These are phyloP conservation scores for Sapajus apella DNA, from an alignment of 2,113 vertebrate genomes.

Conservation along the genomic window DNA sequence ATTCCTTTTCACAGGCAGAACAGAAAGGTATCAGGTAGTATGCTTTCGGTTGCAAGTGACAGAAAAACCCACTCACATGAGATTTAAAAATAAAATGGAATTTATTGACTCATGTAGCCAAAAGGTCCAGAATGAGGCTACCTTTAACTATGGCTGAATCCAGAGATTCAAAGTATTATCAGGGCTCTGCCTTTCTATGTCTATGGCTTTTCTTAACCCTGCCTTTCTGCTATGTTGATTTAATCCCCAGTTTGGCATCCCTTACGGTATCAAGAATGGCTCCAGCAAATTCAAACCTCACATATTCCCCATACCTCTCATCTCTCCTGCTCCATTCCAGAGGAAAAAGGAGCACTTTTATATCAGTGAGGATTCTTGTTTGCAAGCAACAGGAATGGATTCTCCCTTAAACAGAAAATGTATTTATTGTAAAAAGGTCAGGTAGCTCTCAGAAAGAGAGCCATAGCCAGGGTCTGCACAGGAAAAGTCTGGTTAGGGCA, in stretches of 20 bases:
- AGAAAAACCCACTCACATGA: neutral
- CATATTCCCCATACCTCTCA: neutral
- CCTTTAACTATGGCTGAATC: neutral
- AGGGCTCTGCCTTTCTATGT: neutral
- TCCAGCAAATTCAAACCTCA: neutral
- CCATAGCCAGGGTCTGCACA: neutral
- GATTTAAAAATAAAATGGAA: neutral
- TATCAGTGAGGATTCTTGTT: conserved; percentile 1
- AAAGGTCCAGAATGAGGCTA: neutral
- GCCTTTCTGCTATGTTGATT: neutral
- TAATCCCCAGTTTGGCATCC: neutral
- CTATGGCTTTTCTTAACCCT: neutral
- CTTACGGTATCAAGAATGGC: neutral
- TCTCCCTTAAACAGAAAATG: neutral
- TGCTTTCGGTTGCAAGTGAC: conserved; percentile 26
- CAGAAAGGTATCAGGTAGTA: neutral
- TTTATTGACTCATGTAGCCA: neutral
- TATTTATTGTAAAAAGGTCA: neutral
- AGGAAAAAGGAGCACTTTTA: neutral
- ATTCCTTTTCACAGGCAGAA: conserved; percentile 2
- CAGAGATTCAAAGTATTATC: neutral
- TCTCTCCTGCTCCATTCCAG: neutral
- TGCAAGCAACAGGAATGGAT: neutral
- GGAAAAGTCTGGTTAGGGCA: neutral
- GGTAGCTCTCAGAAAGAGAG: neutral